A percentile compares a stretch with the other conserved stretches of the same genome.
Conservation (phyloP, 2,797 vertebrate genomes). For the Alfaro cultratus region DNA sequence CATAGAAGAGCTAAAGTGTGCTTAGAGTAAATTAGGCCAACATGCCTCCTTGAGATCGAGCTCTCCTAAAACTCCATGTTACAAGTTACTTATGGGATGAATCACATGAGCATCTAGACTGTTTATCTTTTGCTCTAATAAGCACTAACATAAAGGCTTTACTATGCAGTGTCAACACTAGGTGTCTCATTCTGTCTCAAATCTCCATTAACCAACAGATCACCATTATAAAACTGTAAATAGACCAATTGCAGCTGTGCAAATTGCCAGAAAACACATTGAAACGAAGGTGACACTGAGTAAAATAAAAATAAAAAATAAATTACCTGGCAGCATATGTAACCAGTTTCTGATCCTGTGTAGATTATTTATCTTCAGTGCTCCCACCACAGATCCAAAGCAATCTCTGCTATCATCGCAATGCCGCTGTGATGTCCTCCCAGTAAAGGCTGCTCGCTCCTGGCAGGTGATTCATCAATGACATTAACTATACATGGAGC, state of each 20-base stretch:
- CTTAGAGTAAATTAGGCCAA: slow-evolving; percentile 49
- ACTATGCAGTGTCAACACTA: slow-evolving; percentile 11
- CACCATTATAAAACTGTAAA: slow-evolving; percentile 16
- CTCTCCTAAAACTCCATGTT: slow-evolving; percentile 23
- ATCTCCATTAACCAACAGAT: slow-evolving; percentile 7
- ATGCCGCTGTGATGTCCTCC: slow-evolving; percentile 72
- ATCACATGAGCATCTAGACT: slow-evolving; percentile 15
- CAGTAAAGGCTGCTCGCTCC: slow-evolving; percentile 56
- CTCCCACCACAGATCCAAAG: slow-evolving; percentile 64
- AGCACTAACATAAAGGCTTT: slow-evolving; percentile 41
- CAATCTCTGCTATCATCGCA: slow-evolving; percentile 74
- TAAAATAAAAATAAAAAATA: neutral
- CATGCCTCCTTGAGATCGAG: slow-evolving; percentile 33
- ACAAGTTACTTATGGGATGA: neutral
- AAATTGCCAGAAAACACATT: slow-evolving; percentile 15
- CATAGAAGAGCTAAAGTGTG: slow-evolving; percentile 28
- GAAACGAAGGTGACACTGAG: slow-evolving; percentile 6
- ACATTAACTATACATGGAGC: slow-evolving; percentile 50
- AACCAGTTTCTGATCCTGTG: slow-evolving; percentile 65
- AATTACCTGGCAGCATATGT: slow-evolving; percentile 73
- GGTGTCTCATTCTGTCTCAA: slow-evolving; percentile 6
- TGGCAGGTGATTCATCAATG: slow-evolving; percentile 65
- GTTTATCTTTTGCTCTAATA: slow-evolving; percentile 1
- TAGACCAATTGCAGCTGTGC: slow-evolving; percentile 10
- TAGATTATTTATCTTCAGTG: slow-evolving; percentile 58